phyloP scores from a whole-genome alignment of 1,140 invertebrate genomes.

The Drosophila novamexicana region DNA sequence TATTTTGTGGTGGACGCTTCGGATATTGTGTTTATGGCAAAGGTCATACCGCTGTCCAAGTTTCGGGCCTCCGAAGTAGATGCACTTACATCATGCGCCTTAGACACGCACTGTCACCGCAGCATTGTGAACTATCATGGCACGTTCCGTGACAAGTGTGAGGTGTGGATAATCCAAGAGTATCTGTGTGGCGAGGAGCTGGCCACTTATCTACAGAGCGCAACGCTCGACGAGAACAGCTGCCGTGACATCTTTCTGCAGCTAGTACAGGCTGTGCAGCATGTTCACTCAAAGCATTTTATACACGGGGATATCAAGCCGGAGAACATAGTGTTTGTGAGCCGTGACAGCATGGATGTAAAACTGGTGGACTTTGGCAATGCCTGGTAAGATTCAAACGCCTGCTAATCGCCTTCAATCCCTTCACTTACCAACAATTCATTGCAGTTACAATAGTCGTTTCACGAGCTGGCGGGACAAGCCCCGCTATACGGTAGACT shows the following conservation, averaged over 20 bases:
- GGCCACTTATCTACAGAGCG: constrained; percentile 88
- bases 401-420: not conserved
- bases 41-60: constrained; percentile 90
- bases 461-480: constrained; percentile 89
- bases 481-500: constrained; percentile 94
- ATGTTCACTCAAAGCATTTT: constrained; percentile 91
- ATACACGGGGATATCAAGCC: constrained; percentile 96
- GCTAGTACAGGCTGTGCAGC: constrained; percentile 91
- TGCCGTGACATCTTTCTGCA: constrained; percentile 90
- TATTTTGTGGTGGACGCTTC: constrained; percentile 61
- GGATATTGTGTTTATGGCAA: constrained; percentile 86
- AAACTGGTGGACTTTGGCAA: constrained; percentile 97
- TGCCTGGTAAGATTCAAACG: constrained; percentile 85
- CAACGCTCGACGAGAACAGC: constrained; percentile 89
- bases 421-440: not conserved
- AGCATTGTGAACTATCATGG: constrained; percentile 95
- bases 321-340: constrained; percentile 92
- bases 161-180: constrained; percentile 94
- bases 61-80: constrained; percentile 78
- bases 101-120: constrained; percentile 86
- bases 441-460: constrained; percentile 86
- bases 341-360: constrained; percentile 85
- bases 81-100: constrained; percentile 67
- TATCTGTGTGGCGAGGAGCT: constrained; percentile 94
- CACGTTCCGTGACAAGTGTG: constrained; percentile 91